phyloP scores from a whole-genome alignment of 2,113 vertebrate species.

The Otus sunia region DNA sequence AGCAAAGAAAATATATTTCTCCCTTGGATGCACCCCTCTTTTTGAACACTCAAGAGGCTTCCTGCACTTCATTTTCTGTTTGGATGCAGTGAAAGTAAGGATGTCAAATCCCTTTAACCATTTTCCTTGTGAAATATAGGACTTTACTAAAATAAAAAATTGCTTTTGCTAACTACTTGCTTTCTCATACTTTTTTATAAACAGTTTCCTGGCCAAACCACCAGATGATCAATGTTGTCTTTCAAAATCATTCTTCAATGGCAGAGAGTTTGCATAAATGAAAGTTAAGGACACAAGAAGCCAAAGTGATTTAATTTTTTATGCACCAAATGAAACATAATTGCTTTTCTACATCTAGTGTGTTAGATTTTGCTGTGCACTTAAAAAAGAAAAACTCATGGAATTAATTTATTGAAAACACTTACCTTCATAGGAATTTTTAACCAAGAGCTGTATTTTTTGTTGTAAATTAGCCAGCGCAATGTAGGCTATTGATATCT shows the following conservation, averaged over 20 bases:
- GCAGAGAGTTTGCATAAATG: constrained; percentile 30
- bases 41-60: background rate
- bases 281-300: constrained; percentile 3
- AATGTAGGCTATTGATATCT: background rate
- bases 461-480: background rate
- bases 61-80: background rate
- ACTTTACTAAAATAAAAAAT: background rate
- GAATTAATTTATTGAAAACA: background rate
- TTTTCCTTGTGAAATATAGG: background rate
- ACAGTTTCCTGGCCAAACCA: background rate
- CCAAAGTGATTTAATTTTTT: background rate
- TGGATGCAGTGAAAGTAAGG: background rate
- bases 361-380: background rate
- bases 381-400: background rate
- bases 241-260: constrained; percentile 4
- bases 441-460: background rate
- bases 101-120: background rate
- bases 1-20: background rate
- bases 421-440: background rate
- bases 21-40: background rate
- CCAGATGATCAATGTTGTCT: constrained; percentile 8
- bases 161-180: background rate
- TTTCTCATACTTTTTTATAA: background rate
- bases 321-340: background rate
- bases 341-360: background rate